Evolutionary conservation across 2,888 invertebrate genomes (phyloP), one percentile per base, ranked within the genome.

Genomic region (Ctena decussata): DNA sequence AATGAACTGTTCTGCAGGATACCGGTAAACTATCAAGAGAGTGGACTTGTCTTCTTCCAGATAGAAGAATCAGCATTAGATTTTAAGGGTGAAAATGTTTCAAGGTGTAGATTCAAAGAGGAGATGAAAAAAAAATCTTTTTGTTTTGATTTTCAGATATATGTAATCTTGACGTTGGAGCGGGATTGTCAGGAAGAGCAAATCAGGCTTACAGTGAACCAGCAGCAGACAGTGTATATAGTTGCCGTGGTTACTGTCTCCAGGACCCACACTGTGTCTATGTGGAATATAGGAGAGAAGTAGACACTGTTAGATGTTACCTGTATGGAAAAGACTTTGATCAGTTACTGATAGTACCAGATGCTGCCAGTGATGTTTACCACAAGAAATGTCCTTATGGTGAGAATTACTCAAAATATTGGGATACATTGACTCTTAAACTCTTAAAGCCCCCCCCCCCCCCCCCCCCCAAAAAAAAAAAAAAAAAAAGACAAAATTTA

Each of bases 331-430:
- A 30, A n/a, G 46, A 53, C 35, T 74, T 74, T 37, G 24, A 53
- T 32, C 32, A 53, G 27, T n/a, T 21, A 30, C 8, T 18, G 21
- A 49, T 74, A 12, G 27, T n/a, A 24, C 35, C 18, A 15, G 53
- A 74, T 53, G 32, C 3, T n/a, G 41, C 30, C 1, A 32, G 53
- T 24, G 35, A 53, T 8, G 35, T 49, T 41, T 53, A 49, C 18
- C 32, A 35, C 35, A 74, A 74, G 41, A 53, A 49, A n/a, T 74
- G 74, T 74, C 74, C 74, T 49, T 30, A 53, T 27, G 53, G 74
- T 74, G 37, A 74, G 74, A n/a, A n/a, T n/a, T n/a, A n/a, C n/a
- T n/a, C 41, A n/a, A n/a, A n/a, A n/a, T n/a, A n/a, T n/a, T n/a
- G n/a, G n/a, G n/a, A n/a, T n/a, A n/a, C n/a, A n/a, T n/a, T n/a